These are phyloP conservation scores for Bimastos eiseni DNA, from an alignment of 2,888 invertebrate species.

Conservation along the genomic window DNA sequence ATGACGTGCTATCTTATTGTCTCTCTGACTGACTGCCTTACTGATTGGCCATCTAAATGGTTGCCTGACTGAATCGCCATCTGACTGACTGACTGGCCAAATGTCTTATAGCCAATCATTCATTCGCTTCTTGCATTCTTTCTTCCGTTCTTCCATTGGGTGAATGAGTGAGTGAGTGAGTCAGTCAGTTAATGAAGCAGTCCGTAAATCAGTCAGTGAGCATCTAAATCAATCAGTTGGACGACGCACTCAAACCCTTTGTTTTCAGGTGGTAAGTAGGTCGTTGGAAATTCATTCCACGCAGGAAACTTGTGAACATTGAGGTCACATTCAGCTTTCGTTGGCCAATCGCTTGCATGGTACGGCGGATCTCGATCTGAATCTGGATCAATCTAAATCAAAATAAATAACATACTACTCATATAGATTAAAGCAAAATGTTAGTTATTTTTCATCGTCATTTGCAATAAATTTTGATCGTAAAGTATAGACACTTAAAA, in stretches of 20 bases:
- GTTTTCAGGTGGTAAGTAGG: slow-evolving; percentile 77
- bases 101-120: not conserved
- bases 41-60: no score
- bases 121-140: not conserved
- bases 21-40: not conserved
- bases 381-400: not conserved
- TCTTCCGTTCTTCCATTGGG: not conserved
- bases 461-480: not conserved
- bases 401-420: not conserved
- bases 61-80: no score
- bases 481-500: not conserved
- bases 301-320: slow-evolving; percentile 58
- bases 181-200: not conserved
- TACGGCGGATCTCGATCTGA: slow-evolving; percentile 38
- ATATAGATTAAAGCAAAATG: not conserved
- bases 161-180: not conserved
- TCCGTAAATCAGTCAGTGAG: not conserved
- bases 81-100: no score
- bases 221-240: not conserved
- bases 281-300: slow-evolving; percentile 67
- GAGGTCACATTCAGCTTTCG: slow-evolving; percentile 59
- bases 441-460: no score
- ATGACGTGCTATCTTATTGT: no score
- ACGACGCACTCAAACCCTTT: slow-evolving; percentile 74
- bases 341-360: slow-evolving; percentile 61